Conservation (phyloP, 2,113 vertebrate species). For the Macrotis lagotis region DNA sequence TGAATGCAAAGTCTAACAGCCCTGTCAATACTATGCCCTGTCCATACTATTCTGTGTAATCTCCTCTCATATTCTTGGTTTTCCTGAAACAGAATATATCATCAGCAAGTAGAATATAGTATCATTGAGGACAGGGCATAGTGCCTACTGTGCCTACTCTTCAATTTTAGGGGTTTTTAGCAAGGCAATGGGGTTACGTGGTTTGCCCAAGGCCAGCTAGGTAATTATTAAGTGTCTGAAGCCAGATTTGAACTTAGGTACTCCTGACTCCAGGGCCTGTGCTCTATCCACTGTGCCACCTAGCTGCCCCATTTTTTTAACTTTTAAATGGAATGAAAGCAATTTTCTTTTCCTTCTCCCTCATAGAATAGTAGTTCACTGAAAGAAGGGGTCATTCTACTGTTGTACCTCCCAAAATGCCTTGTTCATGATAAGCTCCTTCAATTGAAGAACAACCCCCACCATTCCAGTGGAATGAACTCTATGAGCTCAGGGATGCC, state of each 20-base stretch:
- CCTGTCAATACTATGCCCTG: too few relatives aligned
- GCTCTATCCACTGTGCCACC: too few relatives aligned
- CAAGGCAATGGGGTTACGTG: too few relatives aligned
- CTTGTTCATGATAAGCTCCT: not conserved
- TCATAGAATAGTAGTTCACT: not conserved
- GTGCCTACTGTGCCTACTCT: too few relatives aligned
- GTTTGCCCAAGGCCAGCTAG: too few relatives aligned
- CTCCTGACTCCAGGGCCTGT: too few relatives aligned
- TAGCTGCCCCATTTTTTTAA: too few relatives aligned
- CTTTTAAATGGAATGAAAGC: not conserved
- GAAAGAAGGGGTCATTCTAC: not conserved
- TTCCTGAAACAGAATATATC: not conserved
- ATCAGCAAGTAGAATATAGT: not conserved
- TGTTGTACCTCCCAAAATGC: not conserved
- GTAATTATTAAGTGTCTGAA: too few relatives aligned
- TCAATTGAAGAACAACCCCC: not conserved
- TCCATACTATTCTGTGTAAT: not conserved
- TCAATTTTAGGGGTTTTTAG: too few relatives aligned
- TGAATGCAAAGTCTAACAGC: too few relatives aligned
- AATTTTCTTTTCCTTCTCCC: not conserved
- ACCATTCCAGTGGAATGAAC: not conserved
- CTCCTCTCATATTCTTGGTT: not conserved
- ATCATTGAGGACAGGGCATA: not conserved
- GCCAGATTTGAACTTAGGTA: too few relatives aligned
- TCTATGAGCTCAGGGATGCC: not conserved